A percentile compares a stretch with the other conserved stretches of the same genome.
These are phyloP conservation scores for Sceloporus tristichus DNA, from an alignment of 2,113 vertebrate genomes.

Conservation along the genomic window DNA sequence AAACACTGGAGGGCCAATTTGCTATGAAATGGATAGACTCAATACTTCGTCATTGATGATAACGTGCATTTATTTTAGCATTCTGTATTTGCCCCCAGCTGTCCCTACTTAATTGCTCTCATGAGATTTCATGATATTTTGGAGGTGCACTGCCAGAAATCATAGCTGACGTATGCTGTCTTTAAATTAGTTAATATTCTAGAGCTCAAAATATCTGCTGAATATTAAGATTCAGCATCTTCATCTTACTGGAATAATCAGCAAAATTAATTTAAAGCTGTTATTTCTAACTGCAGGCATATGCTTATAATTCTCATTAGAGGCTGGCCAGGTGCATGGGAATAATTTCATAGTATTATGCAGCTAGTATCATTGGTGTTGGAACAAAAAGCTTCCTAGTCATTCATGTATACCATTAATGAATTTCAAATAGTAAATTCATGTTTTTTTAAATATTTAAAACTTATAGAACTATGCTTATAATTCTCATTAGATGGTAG, in stretches of 20 bases:
- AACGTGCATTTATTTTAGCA: background rate
- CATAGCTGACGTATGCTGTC: background rate
- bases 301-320: background rate
- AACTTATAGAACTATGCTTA: conserved; percentile 73
- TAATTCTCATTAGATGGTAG: background rate
- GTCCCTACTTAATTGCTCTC: conserved; percentile 1
- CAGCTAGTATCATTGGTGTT: accelerated
- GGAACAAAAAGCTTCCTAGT: background rate
- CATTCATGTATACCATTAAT: background rate
- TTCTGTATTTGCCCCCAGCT: background rate
- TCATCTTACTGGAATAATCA: background rate
- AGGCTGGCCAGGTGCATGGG: background rate
- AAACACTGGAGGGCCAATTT: background rate
- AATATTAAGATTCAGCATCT: background rate
- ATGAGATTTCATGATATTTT: conserved; percentile 22
- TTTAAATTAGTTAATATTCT: background rate
- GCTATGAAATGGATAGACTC: background rate
- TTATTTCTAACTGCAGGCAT: background rate
- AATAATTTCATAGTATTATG: background rate
- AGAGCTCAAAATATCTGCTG: conserved; percentile 9
- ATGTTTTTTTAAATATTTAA: conserved; percentile 17
- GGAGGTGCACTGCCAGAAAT: background rate
- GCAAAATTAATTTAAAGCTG: conserved; percentile 12
- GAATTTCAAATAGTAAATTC: background rate
- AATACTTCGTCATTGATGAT: background rate